Conservation (phyloP, 2,888 invertebrate genomes). For the Lithophane semibrunnea region DNA sequence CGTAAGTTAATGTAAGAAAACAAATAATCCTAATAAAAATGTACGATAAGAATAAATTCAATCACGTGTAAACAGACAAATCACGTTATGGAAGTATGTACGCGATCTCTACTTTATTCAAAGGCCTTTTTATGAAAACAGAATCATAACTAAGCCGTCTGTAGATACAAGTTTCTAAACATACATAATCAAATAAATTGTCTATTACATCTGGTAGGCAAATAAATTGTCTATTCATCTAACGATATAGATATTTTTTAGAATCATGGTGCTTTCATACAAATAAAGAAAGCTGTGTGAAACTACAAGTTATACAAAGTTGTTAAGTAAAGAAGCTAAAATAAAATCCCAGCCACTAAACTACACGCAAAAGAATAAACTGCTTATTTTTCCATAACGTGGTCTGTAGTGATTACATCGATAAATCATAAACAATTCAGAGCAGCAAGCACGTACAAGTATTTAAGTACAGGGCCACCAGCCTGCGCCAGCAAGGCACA, state of each 20-base stretch:
- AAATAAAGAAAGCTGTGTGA: not conserved
- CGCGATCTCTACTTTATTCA: constrained; percentile 8
- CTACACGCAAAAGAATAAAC: constrained; percentile 31
- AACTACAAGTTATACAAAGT: not conserved
- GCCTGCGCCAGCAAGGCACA: constrained; percentile 72
- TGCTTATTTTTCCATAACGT: constrained; percentile 50
- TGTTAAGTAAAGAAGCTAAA: constrained; percentile 11
- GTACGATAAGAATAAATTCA: not conserved
- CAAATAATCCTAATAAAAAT: not conserved
- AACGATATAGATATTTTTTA: not conserved
- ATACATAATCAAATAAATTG: not conserved
- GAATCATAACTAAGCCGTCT: constrained; percentile 14
- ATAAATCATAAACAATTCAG: constrained; percentile 56
- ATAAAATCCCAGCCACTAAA: constrained; percentile 5
- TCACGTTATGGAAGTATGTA: constrained; percentile 10
- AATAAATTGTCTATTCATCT: not conserved
- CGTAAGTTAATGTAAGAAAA: not conserved
- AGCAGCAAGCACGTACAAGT: constrained; percentile 46
- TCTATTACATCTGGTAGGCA: not conserved
- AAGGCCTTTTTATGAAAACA: constrained; percentile 11
- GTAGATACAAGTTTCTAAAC: not conserved
- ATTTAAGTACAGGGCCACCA: constrained; percentile 54
- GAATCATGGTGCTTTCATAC: not conserved
- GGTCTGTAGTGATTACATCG: constrained; percentile 49
- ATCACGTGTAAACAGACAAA: constrained; percentile 21